Evolutionary conservation across 2,113 vertebrate species (phyloP), one percentile per base, ranked within the genome.

Genomic region (Lichenostomus cassidix): DNA sequence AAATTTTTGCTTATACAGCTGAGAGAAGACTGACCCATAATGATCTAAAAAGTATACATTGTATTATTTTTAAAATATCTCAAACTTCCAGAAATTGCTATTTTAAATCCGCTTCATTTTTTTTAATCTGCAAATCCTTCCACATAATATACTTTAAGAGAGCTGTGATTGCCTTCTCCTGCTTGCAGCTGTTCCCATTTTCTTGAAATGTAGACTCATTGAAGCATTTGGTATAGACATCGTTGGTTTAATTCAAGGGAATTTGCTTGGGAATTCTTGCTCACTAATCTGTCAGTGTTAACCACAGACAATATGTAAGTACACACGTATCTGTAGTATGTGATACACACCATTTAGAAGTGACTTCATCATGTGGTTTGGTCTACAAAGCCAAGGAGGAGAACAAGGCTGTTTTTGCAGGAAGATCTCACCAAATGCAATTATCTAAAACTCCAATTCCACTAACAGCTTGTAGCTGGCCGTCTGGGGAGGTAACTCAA

Each of bases 181-280:
- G 71, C 47, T 83, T 84, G 83, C 95, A 96, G 93, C 92, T 96
- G 83, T 96, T 97, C 68, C 35, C 20, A n/a, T 92, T 92, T 92
- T 78, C 83, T 92, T 94, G 37, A 89, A 63, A 62, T 88, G 64
- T 65, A 75, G 89, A 74, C 83, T 91, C 85, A 69, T 64, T n/a
- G 69, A 87, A 95, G 78, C 86, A 91, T 89, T 95, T 95, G 87
- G 71, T 94, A 68, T 86, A 86, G 95, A 88, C 37, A 33, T 22
- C 4, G 2, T 83, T 95, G 44, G 28, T 95, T 95, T 93, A 88
- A 83, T 88, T 87, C 78, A 83, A 56, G 89, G 56, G n/a, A n/a
- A n/a, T n/a, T n/a, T n/a, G n/a, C n/a, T n/a, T n/a, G n/a, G 68
- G 56, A 96, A 53, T n/a, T n/a, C 83, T 92, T 86, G 53, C 77